Base-by-base conservation (phyloP, 2,113 vertebrate genomes). In the Saccopteryx bilineata region DNA sequence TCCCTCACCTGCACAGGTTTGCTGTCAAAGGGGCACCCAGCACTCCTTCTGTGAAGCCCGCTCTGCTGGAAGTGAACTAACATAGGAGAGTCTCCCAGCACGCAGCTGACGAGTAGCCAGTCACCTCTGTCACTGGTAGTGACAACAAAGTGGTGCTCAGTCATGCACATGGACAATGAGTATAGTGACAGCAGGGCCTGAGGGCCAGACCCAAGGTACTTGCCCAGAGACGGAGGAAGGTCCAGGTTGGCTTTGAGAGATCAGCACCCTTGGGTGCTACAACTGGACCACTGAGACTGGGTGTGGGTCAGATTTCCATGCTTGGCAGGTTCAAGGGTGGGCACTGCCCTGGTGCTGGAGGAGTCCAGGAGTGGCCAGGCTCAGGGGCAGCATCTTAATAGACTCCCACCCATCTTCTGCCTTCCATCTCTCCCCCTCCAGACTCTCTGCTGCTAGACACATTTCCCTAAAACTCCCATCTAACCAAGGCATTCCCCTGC, bases 31-130 rank as follows among this genome's bases (percentile, higher is more conserved):
- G 33, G 58, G 56, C 33, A 31, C 9, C n/a, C 21, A 39, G 39
- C 0, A 0, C 46, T 39, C 9, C 21, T 10, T 0, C 15, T 3
- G 1, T 0, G 2, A 81, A 54, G 39, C 63, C 31, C 19, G 0
- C 54, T 5, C 2, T 56, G 7, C 56, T 39, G 56, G 78, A 1
- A 48, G 61, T 12, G 26, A 76, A n/a, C 0, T 31, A 66, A 58
- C 26, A 13, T 18, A 23, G 17, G 21, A 39, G 61, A 52, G 5
- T 5, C 24, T 52, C 48, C 28, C 33, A n/a, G 74, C 17, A 69
- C 2, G 21, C 5, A 15, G 28, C n/a, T 58, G 65, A 72, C 23
- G 61, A 33, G 33, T 23, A n/a, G 21, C 31, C 74, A 72, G 33
- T n/a, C 31, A 13, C 24, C n/a, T 52, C 31, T 54, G 56, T 74